Evolutionary conservation across 2,797 vertebrate genomes (phyloP).

Genomic region (Acipenser ruthenus): DNA sequence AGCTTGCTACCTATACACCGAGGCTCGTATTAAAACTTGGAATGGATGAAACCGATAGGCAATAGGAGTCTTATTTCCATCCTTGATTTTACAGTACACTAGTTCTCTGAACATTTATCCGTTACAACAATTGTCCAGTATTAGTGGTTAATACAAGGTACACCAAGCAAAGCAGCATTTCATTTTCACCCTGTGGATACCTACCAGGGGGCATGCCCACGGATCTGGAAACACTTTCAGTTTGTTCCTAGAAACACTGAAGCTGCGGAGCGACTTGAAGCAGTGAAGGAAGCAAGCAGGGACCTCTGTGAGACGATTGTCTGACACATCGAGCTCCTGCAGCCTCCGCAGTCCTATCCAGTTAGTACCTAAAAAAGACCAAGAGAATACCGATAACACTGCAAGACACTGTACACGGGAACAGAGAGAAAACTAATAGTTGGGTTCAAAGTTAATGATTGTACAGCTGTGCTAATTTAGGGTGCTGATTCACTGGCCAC

Average conservation of each 20-base stretch:
- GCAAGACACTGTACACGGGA: neutral
- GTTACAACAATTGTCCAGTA: no score
- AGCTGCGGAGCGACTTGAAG: constrained; percentile 69
- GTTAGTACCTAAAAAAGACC: constrained; percentile 63
- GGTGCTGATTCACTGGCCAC: no score
- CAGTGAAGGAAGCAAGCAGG: constrained; percentile 68
- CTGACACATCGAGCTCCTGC: constrained; percentile 80
- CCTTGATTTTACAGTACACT: no score
- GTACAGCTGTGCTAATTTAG: no score
- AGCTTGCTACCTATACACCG: no score
- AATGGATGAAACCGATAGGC: no score
- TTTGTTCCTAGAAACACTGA: constrained; percentile 77
- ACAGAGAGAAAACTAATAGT: no score
- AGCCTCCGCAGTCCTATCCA: constrained; percentile 90
- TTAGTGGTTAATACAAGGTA: neutral
- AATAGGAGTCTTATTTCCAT: no score
- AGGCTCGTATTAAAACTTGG: no score
- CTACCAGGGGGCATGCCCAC: constrained; percentile 91
- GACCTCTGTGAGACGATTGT: constrained; percentile 70
- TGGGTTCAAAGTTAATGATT: no score
- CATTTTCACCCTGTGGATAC: constrained; percentile 24
- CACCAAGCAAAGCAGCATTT: neutral
- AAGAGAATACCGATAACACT: constrained; percentile 8
- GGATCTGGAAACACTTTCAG: constrained; percentile 77
- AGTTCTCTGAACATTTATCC: no score